A percentile compares a stretch with the other conserved stretches of the same genome.
Conservation (phyloP, 2,797 vertebrate genomes). For the Muscicapa comitata region DNA sequence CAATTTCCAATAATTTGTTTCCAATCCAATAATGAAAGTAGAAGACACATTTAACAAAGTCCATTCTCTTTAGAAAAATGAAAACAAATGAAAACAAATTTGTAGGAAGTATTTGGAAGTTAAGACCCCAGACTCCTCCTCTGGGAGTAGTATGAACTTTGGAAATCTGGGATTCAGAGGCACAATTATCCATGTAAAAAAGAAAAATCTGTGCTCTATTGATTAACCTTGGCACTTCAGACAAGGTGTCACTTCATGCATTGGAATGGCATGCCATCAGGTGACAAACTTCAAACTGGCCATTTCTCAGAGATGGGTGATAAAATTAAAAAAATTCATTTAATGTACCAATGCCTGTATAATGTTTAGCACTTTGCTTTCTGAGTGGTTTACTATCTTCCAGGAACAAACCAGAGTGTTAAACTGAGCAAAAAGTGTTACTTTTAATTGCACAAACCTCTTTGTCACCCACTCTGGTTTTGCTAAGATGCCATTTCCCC, state of each 20-base stretch:
- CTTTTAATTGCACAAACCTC: neutral
- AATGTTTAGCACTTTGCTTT: neutral
- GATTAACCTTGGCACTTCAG: neutral
- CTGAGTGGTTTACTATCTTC: neutral
- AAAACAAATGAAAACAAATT: neutral
- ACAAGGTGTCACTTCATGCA: neutral
- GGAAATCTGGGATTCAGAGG: neutral
- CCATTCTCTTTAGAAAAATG: neutral
- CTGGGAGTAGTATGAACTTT: neutral
- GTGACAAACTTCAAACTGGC: neutral
- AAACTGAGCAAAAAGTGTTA: neutral
- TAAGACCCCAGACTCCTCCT: neutral
- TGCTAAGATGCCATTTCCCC: conserved; percentile 29
- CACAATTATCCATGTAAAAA: neutral
- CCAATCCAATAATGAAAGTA: neutral
- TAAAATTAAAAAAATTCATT: neutral
- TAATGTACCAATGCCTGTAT: neutral
- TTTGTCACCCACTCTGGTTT: conserved; percentile 7
- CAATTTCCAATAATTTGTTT: neutral
- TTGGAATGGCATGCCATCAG: neutral
- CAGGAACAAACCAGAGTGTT: neutral
- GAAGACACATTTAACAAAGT: neutral
- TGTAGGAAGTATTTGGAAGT: neutral
- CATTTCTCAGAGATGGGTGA: neutral
- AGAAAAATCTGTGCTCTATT: neutral